phyloP scores from a whole-genome alignment of 1,140 invertebrate species.

The Pseudomyrmex gracilis region DNA sequence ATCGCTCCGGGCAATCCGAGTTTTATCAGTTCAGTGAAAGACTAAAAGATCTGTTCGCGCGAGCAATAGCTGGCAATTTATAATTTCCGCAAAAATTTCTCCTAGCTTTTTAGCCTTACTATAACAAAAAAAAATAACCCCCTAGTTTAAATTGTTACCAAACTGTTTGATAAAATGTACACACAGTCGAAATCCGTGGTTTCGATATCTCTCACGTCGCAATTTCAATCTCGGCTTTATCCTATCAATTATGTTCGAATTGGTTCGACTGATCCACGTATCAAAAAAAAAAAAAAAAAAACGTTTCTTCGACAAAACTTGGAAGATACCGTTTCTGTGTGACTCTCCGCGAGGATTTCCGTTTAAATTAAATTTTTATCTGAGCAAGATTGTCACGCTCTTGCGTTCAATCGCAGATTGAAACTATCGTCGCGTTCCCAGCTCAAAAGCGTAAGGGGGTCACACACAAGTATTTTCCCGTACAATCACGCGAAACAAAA shows the following conservation, averaged over 20 bases:
- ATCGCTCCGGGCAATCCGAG: slow-evolving; percentile 49
- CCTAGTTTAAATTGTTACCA: neutral
- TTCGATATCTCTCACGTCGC: neutral
- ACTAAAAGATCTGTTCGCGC: slow-evolving; percentile 31
- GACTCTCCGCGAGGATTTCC: neutral
- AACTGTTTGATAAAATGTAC: neutral
- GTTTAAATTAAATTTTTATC: slow-evolving; percentile 42
- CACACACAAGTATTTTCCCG: slow-evolving; percentile 7
- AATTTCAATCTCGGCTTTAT: slow-evolving; percentile 1
- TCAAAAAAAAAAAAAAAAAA: neutral
- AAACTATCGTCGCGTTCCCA: slow-evolving; percentile 8
- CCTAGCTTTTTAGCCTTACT: slow-evolving; percentile 1
- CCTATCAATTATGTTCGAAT: slow-evolving; percentile 6
- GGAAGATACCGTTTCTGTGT: neutral
- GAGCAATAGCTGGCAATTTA: slow-evolving; percentile 48
- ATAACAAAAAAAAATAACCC: slow-evolving; percentile 39
- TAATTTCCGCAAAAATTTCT: slow-evolving; percentile 40
- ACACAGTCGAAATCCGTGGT: neutral
- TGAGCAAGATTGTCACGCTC: slow-evolving; percentile 13
- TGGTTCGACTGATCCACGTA: neutral
- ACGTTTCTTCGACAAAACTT: slow-evolving; percentile 4
- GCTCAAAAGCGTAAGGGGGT: neutral
- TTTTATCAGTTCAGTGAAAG: slow-evolving; percentile 55
- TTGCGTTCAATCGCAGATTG: slow-evolving; percentile 8
- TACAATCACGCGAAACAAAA: slow-evolving; percentile 38